Percentiles rank a stretch among this genome's conserved stretches.
phyloP scores from a whole-genome alignment of 2,113 vertebrate genomes.

The Paratilapia polleni region DNA sequence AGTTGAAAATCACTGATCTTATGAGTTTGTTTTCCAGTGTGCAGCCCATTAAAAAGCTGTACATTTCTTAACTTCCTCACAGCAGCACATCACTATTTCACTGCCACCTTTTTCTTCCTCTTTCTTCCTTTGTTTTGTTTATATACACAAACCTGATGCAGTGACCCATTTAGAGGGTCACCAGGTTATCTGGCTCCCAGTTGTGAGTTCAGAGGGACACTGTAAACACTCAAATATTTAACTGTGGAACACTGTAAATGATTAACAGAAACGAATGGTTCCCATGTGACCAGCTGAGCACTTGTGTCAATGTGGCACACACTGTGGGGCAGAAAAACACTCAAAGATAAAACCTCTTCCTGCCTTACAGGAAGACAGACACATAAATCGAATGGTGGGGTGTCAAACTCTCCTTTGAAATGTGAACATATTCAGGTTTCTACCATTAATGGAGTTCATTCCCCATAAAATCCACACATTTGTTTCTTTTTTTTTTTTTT shows the following conservation, averaged over 20 bases:
- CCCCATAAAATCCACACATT: conserved; percentile 2
- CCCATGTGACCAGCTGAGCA: conserved; percentile 57
- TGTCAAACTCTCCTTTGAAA: conserved; percentile 28
- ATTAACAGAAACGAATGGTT: conserved; percentile 59
- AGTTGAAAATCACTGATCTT: no score
- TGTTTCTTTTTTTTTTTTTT: conserved; percentile 3
- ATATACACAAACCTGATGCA: conserved; percentile 9
- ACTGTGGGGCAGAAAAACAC: neutral
- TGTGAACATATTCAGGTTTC: conserved; percentile 44
- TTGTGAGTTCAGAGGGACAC: conserved; percentile 7
- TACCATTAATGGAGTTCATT: neutral
- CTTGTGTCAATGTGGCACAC: conserved; percentile 7
- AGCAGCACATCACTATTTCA: neutral
- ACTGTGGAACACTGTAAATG: conserved; percentile 48
- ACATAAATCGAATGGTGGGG: conserved; percentile 20
- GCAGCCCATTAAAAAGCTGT: no score
- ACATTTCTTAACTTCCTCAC: neutral
- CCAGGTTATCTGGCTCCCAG: conserved; percentile 7
- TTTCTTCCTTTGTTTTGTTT: neutral
- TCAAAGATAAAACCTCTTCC: conserved; percentile 22
- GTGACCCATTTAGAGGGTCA: conserved; percentile 6
- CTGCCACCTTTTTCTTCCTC: neutral
- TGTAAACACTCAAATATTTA: conserved; percentile 47
- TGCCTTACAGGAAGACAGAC: conserved; percentile 3
- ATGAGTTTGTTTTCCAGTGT: neutral